These are phyloP conservation scores for Papilio dardanus DNA, from an alignment of 1,140 invertebrate genomes.

Conservation along the genomic window DNA sequence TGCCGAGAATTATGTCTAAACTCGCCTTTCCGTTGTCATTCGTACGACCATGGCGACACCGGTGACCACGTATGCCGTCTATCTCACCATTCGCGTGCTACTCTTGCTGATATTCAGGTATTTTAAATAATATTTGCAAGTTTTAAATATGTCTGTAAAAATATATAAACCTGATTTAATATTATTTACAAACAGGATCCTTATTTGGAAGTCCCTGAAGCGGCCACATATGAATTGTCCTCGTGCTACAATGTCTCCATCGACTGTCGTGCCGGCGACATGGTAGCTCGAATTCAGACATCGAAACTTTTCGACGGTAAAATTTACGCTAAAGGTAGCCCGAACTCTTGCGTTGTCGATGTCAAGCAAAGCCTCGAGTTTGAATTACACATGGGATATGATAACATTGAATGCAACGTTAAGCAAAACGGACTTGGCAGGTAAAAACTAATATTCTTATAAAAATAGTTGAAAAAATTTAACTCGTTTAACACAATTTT, in stretches of 20 bases:
- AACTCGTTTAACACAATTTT: slow-evolving; percentile 30
- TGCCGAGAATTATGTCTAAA: slow-evolving; percentile 94
- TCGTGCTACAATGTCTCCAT: slow-evolving; percentile 98
- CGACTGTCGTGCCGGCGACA: slow-evolving; percentile 94
- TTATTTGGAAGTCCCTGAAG: slow-evolving; percentile 94
- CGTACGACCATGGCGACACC: slow-evolving; percentile 96
- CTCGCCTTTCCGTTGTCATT: slow-evolving; percentile 94
- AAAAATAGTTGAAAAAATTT: not conserved
- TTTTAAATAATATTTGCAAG: slow-evolving; percentile 4
- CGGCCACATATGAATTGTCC: slow-evolving; percentile 94
- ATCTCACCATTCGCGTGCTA: slow-evolving; percentile 94
- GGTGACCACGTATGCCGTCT: slow-evolving; percentile 95
- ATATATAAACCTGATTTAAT: not conserved
- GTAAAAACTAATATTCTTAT: slow-evolving; percentile 47
- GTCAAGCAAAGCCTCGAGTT: slow-evolving; percentile 93
- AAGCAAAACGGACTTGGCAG: slow-evolving; percentile 92
- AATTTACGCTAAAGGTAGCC: slow-evolving; percentile 96
- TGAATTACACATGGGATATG: slow-evolving; percentile 94
- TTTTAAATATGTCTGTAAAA: not conserved
- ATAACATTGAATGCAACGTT: slow-evolving; percentile 95
- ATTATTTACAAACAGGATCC: slow-evolving; percentile 86
- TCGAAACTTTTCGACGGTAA: slow-evolving; percentile 97
- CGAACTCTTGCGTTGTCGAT: slow-evolving; percentile 95
- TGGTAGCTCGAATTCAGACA: slow-evolving; percentile 95
- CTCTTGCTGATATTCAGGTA: slow-evolving; percentile 93